These are phyloP conservation scores for Acrocephalus scirpaceus DNA, from an alignment of 2,797 vertebrate species.

Conservation along the genomic window DNA sequence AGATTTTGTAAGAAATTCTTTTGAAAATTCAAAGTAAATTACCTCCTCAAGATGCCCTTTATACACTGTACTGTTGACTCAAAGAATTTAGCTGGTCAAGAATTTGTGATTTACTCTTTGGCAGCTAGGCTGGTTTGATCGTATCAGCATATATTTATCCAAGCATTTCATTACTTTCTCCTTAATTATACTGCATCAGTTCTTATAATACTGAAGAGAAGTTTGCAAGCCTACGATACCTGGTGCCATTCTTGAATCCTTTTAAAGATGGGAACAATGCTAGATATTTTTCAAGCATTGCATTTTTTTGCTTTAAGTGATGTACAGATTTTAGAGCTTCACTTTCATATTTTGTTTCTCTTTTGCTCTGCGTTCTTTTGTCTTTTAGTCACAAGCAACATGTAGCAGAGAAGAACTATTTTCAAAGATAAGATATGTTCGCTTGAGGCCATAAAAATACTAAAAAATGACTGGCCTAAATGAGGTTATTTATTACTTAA, in stretches of 20 bases:
- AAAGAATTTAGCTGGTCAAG: constrained; percentile 16
- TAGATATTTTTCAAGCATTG: neutral
- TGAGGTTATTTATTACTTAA: neutral
- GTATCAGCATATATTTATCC: constrained; percentile 5
- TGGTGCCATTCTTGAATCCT: neutral
- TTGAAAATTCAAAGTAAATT: constrained; percentile 42
- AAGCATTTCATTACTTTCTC: neutral
- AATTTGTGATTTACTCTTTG: neutral
- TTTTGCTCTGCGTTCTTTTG: neutral
- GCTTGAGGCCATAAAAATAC: neutral
- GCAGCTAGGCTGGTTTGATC: neutral
- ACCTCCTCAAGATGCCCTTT: neutral
- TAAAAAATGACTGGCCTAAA: neutral
- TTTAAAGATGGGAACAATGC: neutral
- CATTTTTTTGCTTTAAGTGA: neutral
- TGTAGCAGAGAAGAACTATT: neutral
- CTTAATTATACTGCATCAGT: neutral
- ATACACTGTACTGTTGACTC: neutral
- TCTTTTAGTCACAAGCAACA: neutral
- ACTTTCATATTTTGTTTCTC: neutral
- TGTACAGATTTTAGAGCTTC: neutral
- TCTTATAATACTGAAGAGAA: neutral
- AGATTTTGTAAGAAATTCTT: constrained; percentile 30
- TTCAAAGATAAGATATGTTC: neutral
- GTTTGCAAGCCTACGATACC: neutral